Base-by-base conservation (phyloP, 2,888 invertebrate genomes). In the Papilio gigon region DNA sequence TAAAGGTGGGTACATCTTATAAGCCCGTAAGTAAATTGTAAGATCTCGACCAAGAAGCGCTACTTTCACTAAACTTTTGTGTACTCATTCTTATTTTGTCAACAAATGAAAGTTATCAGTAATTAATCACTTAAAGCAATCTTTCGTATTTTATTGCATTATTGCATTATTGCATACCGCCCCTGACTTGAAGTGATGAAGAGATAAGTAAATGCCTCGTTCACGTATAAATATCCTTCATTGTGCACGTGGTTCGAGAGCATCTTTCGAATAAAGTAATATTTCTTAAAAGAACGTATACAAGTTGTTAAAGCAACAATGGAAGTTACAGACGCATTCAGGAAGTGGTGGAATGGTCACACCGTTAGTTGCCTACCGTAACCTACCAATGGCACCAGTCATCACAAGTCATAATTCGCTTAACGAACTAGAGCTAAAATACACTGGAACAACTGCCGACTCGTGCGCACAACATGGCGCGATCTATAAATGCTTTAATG, bases 311-410 rank as follows among this genome's bases (percentile, higher is more conserved):
- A 79, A 87, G 89, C 90, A 90, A 89, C 87, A 86, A 88, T 89
- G 90, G 89, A 90, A 91, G 89, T 87, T 80, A 84, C 79, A 85
- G 84, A 84, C 76, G 73, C 84, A 82, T 82, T 81, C 85, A 77
- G 82, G 81, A 85, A 85, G 84, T 80, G 79, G 78, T 80, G 79
- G 84, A 84, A 81, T 78, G 85, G 80, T 81, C 85, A 81, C 85
- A 80, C 77, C 81, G 81, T 77, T 79, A 84, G 83, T 86, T 81
- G 84, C 87, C 85, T 84, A 84, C 84, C 89, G 85, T 91, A 89
- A 85, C 80, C 90, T 91, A 91, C 88, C 90, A 90, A 90, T 92
- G 91, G 91, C 91, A 92, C 91, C 91, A 87, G 87, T 89, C 91
- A 92, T 92, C 91, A 91, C 91, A 90, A 89, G 86, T 90, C 84